A percentile compares a stretch with the other conserved stretches of the same genome.
phyloP scores from a whole-genome alignment of 2,113 vertebrate genomes.

The Coturnix japonica region DNA sequence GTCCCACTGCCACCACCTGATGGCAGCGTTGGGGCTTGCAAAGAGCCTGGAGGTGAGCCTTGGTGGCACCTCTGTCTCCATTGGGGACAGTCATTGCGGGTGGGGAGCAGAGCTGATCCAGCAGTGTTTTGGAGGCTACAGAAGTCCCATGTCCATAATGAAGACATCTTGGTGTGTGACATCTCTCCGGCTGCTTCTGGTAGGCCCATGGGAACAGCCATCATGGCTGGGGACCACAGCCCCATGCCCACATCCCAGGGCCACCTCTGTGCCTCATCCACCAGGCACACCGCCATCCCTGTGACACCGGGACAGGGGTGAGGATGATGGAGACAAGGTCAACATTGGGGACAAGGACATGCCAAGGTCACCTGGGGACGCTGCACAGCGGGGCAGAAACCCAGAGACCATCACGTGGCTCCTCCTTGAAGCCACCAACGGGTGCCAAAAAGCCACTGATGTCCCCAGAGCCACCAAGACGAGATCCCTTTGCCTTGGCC shows the following conservation, averaged over 20 bases:
- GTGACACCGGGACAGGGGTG: background rate
- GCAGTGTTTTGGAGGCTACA: fast-evolving
- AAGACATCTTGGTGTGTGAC: background rate
- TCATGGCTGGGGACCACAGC: background rate
- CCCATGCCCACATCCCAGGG: background rate
- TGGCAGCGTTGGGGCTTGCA: background rate
- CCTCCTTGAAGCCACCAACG: background rate
- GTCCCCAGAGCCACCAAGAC: fast-evolving
- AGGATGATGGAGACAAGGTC: slow-evolving; percentile 43
- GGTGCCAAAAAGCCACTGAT: background rate
- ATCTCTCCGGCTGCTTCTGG: background rate
- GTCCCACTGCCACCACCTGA: background rate
- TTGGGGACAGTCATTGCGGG: background rate
- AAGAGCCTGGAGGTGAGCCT: background rate
- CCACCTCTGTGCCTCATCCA: background rate
- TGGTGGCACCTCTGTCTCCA: background rate
- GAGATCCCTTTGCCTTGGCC: background rate
- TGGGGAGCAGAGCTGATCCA: background rate
- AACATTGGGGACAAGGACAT: slow-evolving; percentile 34
- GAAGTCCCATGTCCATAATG: background rate
- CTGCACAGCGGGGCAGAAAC: fast-evolving
- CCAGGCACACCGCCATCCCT: background rate
- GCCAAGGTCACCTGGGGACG: slow-evolving; percentile 56
- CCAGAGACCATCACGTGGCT: background rate
- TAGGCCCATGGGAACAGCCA: background rate